A percentile compares a stretch with the other conserved stretches of the same genome.
Evolutionary conservation across 35 echinoderm and acorn worm species (phyloP).

Genomic region (Apostichopus japonicus): DNA sequence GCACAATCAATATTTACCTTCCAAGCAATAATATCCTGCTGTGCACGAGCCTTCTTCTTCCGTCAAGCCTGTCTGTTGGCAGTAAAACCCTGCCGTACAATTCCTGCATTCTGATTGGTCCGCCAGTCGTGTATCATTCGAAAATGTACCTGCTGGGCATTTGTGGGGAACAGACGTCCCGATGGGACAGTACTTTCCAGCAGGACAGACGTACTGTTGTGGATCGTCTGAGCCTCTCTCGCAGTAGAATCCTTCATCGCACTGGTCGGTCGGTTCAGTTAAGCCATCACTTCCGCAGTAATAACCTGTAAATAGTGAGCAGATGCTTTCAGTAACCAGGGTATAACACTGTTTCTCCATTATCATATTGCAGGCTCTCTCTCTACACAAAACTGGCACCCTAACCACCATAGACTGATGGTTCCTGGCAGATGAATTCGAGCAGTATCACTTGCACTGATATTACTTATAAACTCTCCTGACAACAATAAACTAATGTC

Average conservation of each 20-base stretch:
- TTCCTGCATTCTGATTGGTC: constrained; percentile 71
- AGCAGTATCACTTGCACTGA: too few relatives aligned
- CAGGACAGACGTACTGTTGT: constrained; percentile 85
- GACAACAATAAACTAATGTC: too few relatives aligned
- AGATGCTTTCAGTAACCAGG: too few relatives aligned
- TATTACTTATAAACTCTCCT: too few relatives aligned
- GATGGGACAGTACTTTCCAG: constrained; percentile 78
- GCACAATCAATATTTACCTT: constrained; percentile 62
- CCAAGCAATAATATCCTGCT: constrained; percentile 88
- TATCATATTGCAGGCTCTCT: too few relatives aligned
- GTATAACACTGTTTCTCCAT: too few relatives aligned
- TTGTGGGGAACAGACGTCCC: constrained; percentile 73
- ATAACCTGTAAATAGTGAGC: constrained; percentile 52
- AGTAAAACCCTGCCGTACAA: constrained; percentile 92
- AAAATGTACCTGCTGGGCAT: constrained; percentile 83
- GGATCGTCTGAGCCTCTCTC: constrained; percentile 66
- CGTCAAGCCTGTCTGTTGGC: constrained; percentile 84
- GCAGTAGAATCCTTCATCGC: constrained; percentile 87
- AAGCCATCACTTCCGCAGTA: constrained; percentile 80
- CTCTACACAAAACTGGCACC: too few relatives aligned
- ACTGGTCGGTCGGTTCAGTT: constrained; percentile 66
- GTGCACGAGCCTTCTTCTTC: constrained; percentile 76
- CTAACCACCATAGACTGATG: too few relatives aligned
- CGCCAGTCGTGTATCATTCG: constrained; percentile 86
- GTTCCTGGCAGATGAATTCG: too few relatives aligned